Conservation (phyloP, 2,888 invertebrate genomes). For the Lamproptera curius region DNA sequence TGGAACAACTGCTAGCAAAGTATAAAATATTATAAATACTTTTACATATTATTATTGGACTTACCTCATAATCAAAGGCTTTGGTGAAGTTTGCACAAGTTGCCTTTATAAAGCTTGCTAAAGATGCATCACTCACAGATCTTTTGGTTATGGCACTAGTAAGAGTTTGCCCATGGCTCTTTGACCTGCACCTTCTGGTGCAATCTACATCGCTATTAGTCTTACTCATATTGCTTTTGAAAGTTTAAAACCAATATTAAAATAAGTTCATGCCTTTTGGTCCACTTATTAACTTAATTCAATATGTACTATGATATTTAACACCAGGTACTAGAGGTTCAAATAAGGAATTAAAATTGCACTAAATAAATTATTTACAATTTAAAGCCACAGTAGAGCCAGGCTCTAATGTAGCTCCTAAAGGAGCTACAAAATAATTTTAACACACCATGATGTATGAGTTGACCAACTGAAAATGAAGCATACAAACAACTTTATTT, state of each 20-base stretch:
- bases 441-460: conserved; percentile 56
- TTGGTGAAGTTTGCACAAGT: conserved; percentile 80
- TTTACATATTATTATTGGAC: too few species aligned
- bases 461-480: conserved; percentile 51
- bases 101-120: conserved; percentile 77
- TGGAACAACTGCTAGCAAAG: too few species aligned
- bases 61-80: conserved; percentile 78
- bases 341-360: conserved; percentile 24
- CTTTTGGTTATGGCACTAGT: conserved; percentile 82
- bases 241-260: not conserved
- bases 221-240: conserved; percentile 53
- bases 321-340: conserved; percentile 23
- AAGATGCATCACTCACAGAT: conserved; percentile 75
- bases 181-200: conserved; percentile 77
- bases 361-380: conserved; percentile 5
- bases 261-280: conserved; percentile 5
- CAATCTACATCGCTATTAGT: conserved; percentile 71
- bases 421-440: conserved; percentile 44
- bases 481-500: not conserved
- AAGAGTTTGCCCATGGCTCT: conserved; percentile 77
- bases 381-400: conserved; percentile 39
- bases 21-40: too few species aligned
- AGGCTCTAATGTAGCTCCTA: conserved; percentile 40
- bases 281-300: not conserved
- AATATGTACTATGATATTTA: not conserved